These are phyloP conservation scores for Dromococcyx pavoninus DNA, from an alignment of 2,797 vertebrate genomes.

Conservation along the genomic window DNA sequence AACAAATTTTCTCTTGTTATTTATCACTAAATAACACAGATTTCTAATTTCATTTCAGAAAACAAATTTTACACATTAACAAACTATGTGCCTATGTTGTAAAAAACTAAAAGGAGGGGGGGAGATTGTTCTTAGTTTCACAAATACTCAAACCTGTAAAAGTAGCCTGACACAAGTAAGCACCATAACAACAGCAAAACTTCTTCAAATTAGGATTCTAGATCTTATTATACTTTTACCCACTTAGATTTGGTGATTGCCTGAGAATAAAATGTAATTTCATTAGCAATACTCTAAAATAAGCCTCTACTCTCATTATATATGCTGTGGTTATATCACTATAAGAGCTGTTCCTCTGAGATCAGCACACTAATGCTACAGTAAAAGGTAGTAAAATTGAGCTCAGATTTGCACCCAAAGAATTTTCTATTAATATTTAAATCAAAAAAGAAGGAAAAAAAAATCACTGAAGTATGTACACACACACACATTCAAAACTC, in stretches of 20 bases:
- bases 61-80: neutral
- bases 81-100: too few relatives aligned
- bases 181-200: neutral
- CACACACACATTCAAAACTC: neutral
- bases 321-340: neutral
- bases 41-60: neutral
- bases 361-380: neutral
- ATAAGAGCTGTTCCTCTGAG: neutral
- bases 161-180: constrained; percentile 13
- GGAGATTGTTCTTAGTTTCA: neutral
- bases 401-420: neutral
- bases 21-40: neutral
- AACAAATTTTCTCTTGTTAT: neutral
- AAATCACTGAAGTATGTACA: neutral
- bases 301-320: neutral
- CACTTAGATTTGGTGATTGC: neutral
- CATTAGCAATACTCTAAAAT: neutral
- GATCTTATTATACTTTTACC: neutral
- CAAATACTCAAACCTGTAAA: constrained; percentile 43
- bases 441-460: neutral
- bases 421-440: neutral
- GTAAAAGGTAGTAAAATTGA: neutral
- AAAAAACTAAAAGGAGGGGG: neutral
- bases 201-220: neutral
- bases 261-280: neutral